Percentiles rank a stretch among this genome's conserved stretches.
These are phyloP conservation scores for Alligator mississippiensis DNA, from an alignment of 2,113 vertebrate genomes.

Conservation along the genomic window DNA sequence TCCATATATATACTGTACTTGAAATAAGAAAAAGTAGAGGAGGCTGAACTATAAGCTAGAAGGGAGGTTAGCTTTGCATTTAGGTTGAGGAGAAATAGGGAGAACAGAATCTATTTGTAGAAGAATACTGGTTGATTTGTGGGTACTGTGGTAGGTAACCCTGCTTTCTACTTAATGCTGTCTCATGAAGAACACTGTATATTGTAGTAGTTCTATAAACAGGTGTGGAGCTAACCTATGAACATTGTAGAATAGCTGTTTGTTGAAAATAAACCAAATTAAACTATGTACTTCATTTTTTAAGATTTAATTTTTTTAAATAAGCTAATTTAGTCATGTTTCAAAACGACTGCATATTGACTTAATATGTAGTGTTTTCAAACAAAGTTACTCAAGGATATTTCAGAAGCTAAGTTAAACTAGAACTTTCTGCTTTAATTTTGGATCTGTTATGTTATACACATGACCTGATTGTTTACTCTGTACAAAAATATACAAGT, in stretches of 20 bases:
- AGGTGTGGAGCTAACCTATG: not conserved
- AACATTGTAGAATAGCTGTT: not conserved
- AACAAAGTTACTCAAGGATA: not conserved
- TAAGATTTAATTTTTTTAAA: not conserved
- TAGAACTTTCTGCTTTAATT: slow-evolving; percentile 11
- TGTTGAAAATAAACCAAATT: not conserved
- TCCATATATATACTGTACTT: not conserved
- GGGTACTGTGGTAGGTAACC: slow-evolving; percentile 11
- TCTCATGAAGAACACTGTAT: not conserved
- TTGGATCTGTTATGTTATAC: not conserved
- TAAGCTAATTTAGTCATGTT: not conserved
- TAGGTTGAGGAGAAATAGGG: slow-evolving; percentile 11
- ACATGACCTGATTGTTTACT: not conserved
- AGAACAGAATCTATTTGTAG: not conserved
- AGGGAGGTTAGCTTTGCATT: slow-evolving; percentile 29
- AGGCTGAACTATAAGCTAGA: slow-evolving; percentile 1
- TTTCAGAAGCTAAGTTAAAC: not conserved
- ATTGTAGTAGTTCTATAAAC: not conserved
- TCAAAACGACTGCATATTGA: not conserved
- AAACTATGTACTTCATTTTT: not conserved
- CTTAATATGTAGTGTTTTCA: not conserved
- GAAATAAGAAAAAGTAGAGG: not conserved
- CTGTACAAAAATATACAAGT: not conserved
- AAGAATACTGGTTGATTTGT: not conserved
- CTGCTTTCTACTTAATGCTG: not conserved